These are phyloP conservation scores for Epinephelus moara DNA, from an alignment of 2,113 vertebrate species.

Conservation along the genomic window DNA sequence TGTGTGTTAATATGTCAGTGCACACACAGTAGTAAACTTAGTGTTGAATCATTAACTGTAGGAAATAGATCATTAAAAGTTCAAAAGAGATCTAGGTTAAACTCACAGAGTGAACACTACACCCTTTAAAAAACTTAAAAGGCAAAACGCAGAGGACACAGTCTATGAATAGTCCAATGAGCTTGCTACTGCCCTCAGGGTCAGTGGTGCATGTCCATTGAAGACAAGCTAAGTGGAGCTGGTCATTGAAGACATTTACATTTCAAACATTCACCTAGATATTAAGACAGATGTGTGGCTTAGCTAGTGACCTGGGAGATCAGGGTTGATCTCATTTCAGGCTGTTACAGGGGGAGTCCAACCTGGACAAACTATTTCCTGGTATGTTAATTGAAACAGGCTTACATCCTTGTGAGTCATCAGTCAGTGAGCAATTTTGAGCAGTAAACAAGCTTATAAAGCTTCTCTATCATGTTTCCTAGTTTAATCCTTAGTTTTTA, in stretches of 20 bases:
- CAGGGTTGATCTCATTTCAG: slow-evolving; percentile 56
- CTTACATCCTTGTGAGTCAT: slow-evolving; percentile 8
- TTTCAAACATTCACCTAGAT: slow-evolving; percentile 75
- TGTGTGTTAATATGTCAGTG: slow-evolving; percentile 76
- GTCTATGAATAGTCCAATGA: slow-evolving; percentile 80
- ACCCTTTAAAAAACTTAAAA: slow-evolving; percentile 85
- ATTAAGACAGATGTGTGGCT: slow-evolving; percentile 70
- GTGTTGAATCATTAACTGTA: slow-evolving; percentile 86
- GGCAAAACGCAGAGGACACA: slow-evolving; percentile 73
- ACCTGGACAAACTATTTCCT: slow-evolving; percentile 49
- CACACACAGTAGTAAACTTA: slow-evolving; percentile 81
- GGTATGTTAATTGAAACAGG: slow-evolving; percentile 29
- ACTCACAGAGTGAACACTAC: slow-evolving; percentile 83
- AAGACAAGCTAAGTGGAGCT: slow-evolving; percentile 66
- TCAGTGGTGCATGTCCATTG: slow-evolving; percentile 72
- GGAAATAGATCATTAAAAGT: slow-evolving; percentile 88
- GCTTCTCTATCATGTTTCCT: background rate
- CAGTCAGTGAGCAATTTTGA: background rate
- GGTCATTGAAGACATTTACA: slow-evolving; percentile 77
- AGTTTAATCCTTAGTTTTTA: background rate
- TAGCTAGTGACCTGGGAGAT: slow-evolving; percentile 50
- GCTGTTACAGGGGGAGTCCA: slow-evolving; percentile 45
- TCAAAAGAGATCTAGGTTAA: slow-evolving; percentile 86
- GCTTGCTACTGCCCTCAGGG: slow-evolving; percentile 67
- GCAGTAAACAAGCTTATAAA: background rate